phyloP scores from a whole-genome alignment of 2,797 vertebrate species.

The Rhynchotus rufescens region DNA sequence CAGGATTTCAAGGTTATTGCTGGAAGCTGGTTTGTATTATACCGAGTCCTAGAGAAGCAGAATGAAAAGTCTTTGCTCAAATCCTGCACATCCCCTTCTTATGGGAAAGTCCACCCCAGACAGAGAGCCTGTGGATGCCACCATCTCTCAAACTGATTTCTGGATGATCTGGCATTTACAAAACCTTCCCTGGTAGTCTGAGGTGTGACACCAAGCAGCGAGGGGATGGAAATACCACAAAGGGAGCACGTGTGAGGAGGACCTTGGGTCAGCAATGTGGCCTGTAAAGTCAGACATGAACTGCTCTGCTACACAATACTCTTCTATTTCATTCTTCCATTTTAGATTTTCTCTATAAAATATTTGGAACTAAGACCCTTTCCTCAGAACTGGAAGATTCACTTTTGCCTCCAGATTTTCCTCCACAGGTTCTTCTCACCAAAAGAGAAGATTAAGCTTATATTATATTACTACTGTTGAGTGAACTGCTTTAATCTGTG shows the following conservation, averaged over 20 bases:
- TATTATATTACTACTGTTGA: not conserved
- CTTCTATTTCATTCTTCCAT: not conserved
- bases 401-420: not conserved
- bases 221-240: not conserved
- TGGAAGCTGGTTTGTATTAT: not conserved
- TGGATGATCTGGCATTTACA: not conserved
- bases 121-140: not conserved
- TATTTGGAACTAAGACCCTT: not conserved
- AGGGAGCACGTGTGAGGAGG: accelerated
- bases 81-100: not conserved
- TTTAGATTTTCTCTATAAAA: not conserved
- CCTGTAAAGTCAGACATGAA: not conserved
- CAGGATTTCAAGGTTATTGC: not conserved
- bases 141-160: not conserved
- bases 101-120: not conserved
- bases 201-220: not conserved
- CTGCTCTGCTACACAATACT: not conserved
- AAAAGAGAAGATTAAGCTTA: not conserved
- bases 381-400: not conserved
- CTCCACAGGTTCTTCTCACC: not conserved
- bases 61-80: not conserved
- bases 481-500: not conserved
- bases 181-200: not conserved
- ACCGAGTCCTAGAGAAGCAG: not conserved
- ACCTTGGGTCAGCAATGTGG: not conserved